These are phyloP conservation scores for Amia ocellicauda DNA, from an alignment of 2,113 vertebrate genomes.

Conservation along the genomic window DNA sequence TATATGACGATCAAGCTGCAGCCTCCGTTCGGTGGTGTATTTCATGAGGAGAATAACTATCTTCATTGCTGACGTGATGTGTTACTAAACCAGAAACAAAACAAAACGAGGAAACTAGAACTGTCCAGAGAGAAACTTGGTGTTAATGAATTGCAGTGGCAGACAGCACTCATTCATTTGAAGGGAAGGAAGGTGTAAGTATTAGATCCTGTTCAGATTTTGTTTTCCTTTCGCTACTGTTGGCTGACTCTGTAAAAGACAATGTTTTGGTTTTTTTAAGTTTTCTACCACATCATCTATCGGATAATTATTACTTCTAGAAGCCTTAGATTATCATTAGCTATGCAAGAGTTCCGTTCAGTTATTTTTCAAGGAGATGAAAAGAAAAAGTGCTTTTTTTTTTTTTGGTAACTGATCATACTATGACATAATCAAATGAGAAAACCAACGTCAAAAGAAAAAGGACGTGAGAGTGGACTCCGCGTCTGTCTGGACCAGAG, in stretches of 20 bases:
- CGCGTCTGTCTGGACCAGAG: not conserved
- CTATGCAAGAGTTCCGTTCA: constrained; percentile 5
- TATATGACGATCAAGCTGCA: too few relatives aligned
- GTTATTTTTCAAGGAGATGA: not conserved
- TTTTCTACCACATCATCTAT: not conserved
- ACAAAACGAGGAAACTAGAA: too few relatives aligned
- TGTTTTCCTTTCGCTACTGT: not conserved
- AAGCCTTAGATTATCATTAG: constrained; percentile 4
- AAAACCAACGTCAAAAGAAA: not conserved
- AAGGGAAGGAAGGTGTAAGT: not conserved
- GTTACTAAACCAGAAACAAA: too few relatives aligned
- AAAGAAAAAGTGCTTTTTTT: not conserved
- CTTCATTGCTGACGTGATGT: too few relatives aligned
- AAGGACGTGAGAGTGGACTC: not conserved
- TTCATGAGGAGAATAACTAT: too few relatives aligned
- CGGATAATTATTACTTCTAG: constrained; percentile 2
- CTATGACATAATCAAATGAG: too few relatives aligned
- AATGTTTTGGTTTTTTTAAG: not conserved
- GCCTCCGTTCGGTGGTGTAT: too few relatives aligned
- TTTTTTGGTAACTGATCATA: not conserved
- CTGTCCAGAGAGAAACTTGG: too few relatives aligned
- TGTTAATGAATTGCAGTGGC: too few relatives aligned
- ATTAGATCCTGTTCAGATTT: not conserved
- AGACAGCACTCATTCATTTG: too few relatives aligned
- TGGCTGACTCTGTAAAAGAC: not conserved